phyloP scores from a whole-genome alignment of 1,140 invertebrate genomes.

The Heliothis subflexa region DNA sequence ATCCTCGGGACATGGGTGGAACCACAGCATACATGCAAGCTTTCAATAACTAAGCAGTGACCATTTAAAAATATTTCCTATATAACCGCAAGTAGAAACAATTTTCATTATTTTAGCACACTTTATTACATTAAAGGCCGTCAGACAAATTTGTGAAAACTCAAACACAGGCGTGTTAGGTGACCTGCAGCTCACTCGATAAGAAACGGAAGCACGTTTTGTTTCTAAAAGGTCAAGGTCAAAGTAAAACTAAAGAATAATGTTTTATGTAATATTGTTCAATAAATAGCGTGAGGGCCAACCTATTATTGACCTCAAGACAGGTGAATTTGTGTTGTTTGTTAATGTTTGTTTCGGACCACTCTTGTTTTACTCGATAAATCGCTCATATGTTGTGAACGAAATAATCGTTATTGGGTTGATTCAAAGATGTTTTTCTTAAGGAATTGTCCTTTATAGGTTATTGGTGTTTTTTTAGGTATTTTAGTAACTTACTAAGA shows the following conservation, averaged over 20 bases:
- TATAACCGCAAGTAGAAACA: no score
- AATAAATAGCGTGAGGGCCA: neutral
- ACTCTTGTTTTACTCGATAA: neutral
- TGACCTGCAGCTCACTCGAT: no score
- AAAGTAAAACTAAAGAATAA: neutral
- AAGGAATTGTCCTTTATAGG: neutral
- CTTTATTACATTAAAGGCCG: no score
- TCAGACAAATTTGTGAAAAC: no score
- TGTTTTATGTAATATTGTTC: neutral
- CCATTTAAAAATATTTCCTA: no score
- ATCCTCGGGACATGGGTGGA: no score
- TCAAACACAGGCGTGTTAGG: no score
- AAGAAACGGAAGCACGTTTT: no score
- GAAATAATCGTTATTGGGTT: neutral
- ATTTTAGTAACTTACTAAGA: no score
- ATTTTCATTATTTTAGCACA: no score
- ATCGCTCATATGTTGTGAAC: neutral
- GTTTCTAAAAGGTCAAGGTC: neutral
- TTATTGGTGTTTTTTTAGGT: neutral
- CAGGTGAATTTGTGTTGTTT: conserved; percentile 22
- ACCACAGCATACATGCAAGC: no score
- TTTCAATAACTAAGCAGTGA: no score
- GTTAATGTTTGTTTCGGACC: conserved; percentile 12
- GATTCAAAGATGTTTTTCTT: neutral
- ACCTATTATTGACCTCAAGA: conserved; percentile 9